These are phyloP conservation scores for Nicator chloris DNA, from an alignment of 2,113 vertebrate genomes.

Conservation along the genomic window DNA sequence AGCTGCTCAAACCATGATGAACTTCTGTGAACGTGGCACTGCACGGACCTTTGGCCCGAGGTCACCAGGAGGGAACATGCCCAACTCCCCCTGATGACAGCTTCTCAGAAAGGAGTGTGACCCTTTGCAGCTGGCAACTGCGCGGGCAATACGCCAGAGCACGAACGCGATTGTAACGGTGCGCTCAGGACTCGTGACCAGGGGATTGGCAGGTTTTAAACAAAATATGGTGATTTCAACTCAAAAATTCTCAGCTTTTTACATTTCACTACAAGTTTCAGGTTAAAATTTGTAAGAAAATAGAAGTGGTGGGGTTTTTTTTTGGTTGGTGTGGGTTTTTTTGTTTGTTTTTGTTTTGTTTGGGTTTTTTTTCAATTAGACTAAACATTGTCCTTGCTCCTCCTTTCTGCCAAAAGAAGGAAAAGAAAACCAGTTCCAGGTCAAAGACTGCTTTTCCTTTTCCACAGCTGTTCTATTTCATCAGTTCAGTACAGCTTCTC, in stretches of 20 bases:
- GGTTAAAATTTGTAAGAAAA: neutral
- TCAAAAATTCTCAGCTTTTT: neutral
- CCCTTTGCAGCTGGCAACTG: neutral
- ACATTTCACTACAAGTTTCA: neutral
- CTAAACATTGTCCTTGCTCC: neutral
- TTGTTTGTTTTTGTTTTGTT: neutral
- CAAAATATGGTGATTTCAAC: neutral
- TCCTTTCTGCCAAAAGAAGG: neutral
- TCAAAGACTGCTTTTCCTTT: slow-evolving; percentile 1
- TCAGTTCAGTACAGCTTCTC: neutral
- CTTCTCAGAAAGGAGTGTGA: neutral
- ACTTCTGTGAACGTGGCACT: neutral
- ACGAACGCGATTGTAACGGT: rapidly evolving
- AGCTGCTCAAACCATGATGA: neutral
- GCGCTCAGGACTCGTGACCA: neutral
- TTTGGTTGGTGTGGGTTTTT: too few species aligned
- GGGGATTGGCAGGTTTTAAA: neutral
- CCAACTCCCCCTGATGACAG: neutral
- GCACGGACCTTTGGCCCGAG: neutral
- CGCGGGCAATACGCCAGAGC: neutral
- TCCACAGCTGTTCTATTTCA: neutral
- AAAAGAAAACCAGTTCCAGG: slow-evolving; percentile 1
- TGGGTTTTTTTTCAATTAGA: neutral
- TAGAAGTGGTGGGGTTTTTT: neutral
- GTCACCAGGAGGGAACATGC: neutral